A percentile compares a stretch with the other conserved stretches of the same genome.
Evolutionary conservation across 2,113 vertebrate species (phyloP).

Genomic region (Puma concolor): DNA sequence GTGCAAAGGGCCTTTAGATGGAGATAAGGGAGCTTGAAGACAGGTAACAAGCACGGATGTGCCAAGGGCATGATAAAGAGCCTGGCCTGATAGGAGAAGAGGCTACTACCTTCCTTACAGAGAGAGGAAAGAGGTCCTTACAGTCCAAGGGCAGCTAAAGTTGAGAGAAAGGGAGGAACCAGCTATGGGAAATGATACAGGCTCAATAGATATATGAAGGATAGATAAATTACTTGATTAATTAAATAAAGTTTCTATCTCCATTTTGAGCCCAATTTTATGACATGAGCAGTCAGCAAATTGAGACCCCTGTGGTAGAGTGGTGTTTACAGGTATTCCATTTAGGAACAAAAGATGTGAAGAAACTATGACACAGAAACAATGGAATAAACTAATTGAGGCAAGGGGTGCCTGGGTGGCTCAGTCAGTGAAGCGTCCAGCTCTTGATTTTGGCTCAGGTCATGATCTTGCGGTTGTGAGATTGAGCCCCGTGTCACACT

Average conservation of each 20-base stretch:
- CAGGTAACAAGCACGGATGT: neutral
- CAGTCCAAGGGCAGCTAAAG: neutral
- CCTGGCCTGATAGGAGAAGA: neutral
- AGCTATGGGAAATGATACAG: neutral
- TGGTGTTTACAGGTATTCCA: neutral
- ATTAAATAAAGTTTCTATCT: neutral
- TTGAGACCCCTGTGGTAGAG: neutral
- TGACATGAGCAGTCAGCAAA: neutral
- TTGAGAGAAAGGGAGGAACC: neutral
- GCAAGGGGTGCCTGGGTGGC: neutral
- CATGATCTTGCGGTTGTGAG: too few species aligned
- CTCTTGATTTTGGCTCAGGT: too few species aligned
- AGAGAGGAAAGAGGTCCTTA: neutral
- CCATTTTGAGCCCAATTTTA: neutral
- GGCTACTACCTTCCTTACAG: neutral
- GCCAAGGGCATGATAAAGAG: neutral
- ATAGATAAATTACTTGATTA: neutral
- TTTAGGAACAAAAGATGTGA: neutral
- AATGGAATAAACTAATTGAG: neutral
- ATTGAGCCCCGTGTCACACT: too few species aligned
- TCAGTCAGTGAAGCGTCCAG: too few species aligned
- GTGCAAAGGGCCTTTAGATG: neutral
- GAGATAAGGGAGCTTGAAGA: neutral
- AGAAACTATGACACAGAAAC: conserved; percentile 23
- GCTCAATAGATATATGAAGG: neutral